Evolutionary conservation across 2,888 invertebrate genomes (phyloP), one percentile per base, ranked within the genome.

Genomic region (Galerucella calmariensis): DNA sequence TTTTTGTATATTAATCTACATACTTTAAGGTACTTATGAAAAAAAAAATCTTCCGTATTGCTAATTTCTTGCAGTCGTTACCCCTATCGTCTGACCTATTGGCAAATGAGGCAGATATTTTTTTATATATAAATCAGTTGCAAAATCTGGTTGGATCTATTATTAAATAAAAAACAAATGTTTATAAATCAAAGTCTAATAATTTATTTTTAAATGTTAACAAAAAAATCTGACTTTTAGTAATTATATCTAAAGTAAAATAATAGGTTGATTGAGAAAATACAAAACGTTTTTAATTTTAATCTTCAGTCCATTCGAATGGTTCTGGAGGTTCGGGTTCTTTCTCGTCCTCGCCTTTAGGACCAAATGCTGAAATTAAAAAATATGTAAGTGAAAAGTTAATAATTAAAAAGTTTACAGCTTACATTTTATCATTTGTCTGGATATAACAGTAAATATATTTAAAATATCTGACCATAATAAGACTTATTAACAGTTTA

Each of bases 321-420:
- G 98, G 97, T 90, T 98, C 98, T 84, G 98, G 98, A 61, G 98
- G 97, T 83, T 97, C 97, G 0, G 98, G 97, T 88, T 99, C 98
- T 84, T 96, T 96, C 82, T 97, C 97, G 84, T 98, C 98, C 79
- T 97, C 98, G 20, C 94, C 92, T 86, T 95, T 95, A 2, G 95
- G 96, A 0, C 96, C 96, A 83, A 94, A 95, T 0, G 96, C 96
- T 86, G 84, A 73, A 77, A 53, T 75, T 70, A 56, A 59, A 41
- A 9, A 41, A 41, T 8, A 41, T 41, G 35, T 41, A 41, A 41
- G 35, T 41, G 8, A 41, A 41, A 41, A 41, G 8, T 41, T 41
- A 9, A 41, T 8, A 41, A 41, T 9, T 41, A 9, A 41, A 41
- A 8, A 41, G 6, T 5, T 35, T 35, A 6, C 35, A 35, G n/a